Conservation (phyloP, 2,888 invertebrate species). For the Leptinotarsa haldemani region DNA sequence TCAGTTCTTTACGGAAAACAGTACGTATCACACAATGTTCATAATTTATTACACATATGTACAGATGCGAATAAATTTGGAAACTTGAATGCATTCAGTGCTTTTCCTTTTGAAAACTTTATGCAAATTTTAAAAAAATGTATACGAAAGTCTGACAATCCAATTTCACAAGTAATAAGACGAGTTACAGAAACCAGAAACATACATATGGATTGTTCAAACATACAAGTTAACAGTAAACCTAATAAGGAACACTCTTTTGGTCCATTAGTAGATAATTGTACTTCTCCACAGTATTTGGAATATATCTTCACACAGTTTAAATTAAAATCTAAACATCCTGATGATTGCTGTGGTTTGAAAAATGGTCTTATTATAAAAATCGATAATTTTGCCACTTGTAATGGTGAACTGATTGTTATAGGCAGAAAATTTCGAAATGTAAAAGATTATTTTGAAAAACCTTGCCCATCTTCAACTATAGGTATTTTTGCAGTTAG, state of each 20-base stretch:
- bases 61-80: constrained; percentile 24
- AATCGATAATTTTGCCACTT: constrained; percentile 26
- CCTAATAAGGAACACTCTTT: constrained; percentile 19
- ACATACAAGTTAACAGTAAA: neutral
- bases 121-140: constrained; percentile 17
- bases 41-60: constrained; percentile 22
- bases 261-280: constrained; percentile 22
- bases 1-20: constrained; percentile 16
- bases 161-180: constrained; percentile 25
- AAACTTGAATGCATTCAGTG: constrained; percentile 23
- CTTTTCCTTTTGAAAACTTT: constrained; percentile 20
- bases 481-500: constrained; percentile 25
- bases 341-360: constrained; percentile 28
- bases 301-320: constrained; percentile 28
- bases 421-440: constrained; percentile 26
- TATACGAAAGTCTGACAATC: constrained; percentile 25
- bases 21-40: constrained; percentile 24
- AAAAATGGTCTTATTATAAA: constrained; percentile 24
- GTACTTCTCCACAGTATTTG: constrained; percentile 19
- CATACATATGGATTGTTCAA: neutral
- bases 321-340: constrained; percentile 28
- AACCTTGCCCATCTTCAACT: constrained; percentile 30
- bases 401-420: constrained; percentile 19
- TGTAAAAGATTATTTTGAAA: constrained; percentile 25
- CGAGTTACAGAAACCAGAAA: constrained; percentile 16